phyloP scores from a whole-genome alignment of 1,140 invertebrate species.

The Drosophila pseudoananassae region DNA sequence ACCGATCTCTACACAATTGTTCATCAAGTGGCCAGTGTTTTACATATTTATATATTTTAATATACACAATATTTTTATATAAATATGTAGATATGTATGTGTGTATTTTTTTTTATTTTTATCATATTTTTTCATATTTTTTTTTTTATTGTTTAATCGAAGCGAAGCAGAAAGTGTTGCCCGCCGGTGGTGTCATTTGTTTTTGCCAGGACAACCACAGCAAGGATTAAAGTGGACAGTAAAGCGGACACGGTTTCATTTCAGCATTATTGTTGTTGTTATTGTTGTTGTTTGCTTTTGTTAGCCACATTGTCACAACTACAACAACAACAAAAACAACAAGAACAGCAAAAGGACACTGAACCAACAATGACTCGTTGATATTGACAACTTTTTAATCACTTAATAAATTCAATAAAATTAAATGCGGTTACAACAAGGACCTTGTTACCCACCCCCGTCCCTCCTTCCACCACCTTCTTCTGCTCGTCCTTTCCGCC shows the following conservation, averaged over 20 bases:
- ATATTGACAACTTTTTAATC: constrained; percentile 84
- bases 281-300: constrained; percentile 19
- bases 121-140: constrained; percentile 15
- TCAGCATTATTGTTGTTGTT: constrained; percentile 32
- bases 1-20: constrained; percentile 72
- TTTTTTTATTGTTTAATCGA: constrained; percentile 6
- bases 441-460: constrained; percentile 22
- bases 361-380: constrained; percentile 59
- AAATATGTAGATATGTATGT: neutral
- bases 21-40: constrained; percentile 48
- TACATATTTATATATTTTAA: neutral
- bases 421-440: constrained; percentile 82
- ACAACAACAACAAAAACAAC: constrained; percentile 52
- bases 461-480: neutral
- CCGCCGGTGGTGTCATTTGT: constrained; percentile 39
- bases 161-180: constrained; percentile 7
- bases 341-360: constrained; percentile 13
- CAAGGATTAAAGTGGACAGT: constrained; percentile 79
- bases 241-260: constrained; percentile 23
- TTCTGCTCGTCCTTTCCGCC: neutral
- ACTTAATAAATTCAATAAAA: constrained; percentile 84
- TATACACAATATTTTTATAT: neutral
- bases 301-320: constrained; percentile 67
- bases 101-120: neutral
- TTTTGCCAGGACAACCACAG: constrained; percentile 61